Percentiles rank a stretch among this genome's conserved stretches.
Evolutionary conservation across 2,797 vertebrate species (phyloP).

Genomic region (Scomberomorus guttatus): DNA sequence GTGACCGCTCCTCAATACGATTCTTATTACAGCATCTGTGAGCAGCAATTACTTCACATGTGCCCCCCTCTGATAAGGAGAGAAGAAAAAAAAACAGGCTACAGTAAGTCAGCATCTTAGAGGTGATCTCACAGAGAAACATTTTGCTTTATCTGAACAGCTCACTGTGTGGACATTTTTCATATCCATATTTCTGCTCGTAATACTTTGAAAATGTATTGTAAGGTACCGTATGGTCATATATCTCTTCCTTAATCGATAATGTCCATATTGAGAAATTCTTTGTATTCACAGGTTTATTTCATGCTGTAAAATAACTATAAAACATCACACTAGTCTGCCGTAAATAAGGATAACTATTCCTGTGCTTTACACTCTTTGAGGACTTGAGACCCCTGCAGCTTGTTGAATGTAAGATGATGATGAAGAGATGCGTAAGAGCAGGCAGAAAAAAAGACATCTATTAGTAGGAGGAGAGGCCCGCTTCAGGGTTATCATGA

Average conservation of each 20-base stretch:
- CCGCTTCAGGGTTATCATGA: constrained; percentile 74
- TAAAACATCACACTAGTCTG: constrained; percentile 38
- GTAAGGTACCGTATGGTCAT: not conserved
- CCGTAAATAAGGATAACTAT: constrained; percentile 63
- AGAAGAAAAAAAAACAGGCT: constrained; percentile 61
- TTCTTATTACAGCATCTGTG: constrained; percentile 99
- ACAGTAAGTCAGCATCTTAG: constrained; percentile 35
- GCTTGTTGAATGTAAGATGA: constrained; percentile 59
- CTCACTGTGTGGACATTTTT: not conserved
- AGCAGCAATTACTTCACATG: constrained; percentile 98
- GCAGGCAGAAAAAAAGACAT: constrained; percentile 58
- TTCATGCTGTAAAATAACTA: constrained; percentile 17
- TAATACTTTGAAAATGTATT: constrained; percentile 13
- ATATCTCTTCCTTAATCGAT: not conserved
- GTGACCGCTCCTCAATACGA: constrained; percentile 97
- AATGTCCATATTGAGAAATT: constrained; percentile 18
- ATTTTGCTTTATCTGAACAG: constrained; percentile 3
- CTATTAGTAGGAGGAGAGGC: constrained; percentile 64
- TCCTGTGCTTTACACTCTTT: constrained; percentile 43
- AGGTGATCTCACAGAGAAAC: constrained; percentile 25
- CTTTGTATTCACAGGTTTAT: constrained; percentile 32
- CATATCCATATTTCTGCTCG: not conserved
- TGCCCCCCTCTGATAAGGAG: constrained; percentile 93
- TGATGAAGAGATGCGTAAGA: constrained; percentile 65
- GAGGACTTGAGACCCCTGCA: constrained; percentile 47